Percentiles rank a stretch among this genome's conserved stretches.
Conservation (phyloP, 2,888 invertebrate genomes). For the Amphipyra berbera region DNA sequence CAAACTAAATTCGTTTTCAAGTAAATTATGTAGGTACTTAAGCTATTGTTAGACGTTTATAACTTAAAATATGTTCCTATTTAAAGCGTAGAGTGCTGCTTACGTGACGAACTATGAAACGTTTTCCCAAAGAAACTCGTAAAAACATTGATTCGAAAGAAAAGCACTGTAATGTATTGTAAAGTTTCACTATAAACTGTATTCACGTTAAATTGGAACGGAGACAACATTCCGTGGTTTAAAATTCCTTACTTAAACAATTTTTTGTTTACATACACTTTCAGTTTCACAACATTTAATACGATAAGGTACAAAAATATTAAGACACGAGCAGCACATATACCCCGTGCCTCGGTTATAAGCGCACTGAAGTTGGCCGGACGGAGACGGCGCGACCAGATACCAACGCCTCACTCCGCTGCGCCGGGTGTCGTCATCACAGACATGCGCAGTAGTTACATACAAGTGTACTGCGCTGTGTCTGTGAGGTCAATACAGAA, state of each 20-base stretch:
- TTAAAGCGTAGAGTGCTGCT: no score
- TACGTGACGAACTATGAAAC: no score
- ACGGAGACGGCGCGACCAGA: neutral
- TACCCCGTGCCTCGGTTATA: neutral
- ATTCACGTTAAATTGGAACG: neutral
- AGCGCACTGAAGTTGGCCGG: constrained; percentile 29
- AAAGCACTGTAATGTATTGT: constrained; percentile 13
- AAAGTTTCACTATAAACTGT: constrained; percentile 2
- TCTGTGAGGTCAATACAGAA: constrained; percentile 39
- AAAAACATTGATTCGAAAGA: neutral
- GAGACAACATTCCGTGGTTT: neutral
- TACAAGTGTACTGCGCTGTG: no score
- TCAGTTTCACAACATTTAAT: neutral
- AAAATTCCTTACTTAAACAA: neutral
- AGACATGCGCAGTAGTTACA: constrained; percentile 41
- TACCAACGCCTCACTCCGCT: neutral
- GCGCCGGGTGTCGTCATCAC: constrained; percentile 37
- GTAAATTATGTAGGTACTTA: no score
- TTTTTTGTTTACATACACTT: neutral
- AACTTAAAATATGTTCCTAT: no score
- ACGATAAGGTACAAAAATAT: neutral
- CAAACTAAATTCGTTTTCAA: no score
- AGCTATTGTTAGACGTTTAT: no score
- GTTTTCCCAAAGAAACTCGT: no score
- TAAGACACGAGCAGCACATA: neutral